These are phyloP conservation scores for Fistularia commersonii DNA, from an alignment of 2,797 vertebrate species.

Conservation along the genomic window DNA sequence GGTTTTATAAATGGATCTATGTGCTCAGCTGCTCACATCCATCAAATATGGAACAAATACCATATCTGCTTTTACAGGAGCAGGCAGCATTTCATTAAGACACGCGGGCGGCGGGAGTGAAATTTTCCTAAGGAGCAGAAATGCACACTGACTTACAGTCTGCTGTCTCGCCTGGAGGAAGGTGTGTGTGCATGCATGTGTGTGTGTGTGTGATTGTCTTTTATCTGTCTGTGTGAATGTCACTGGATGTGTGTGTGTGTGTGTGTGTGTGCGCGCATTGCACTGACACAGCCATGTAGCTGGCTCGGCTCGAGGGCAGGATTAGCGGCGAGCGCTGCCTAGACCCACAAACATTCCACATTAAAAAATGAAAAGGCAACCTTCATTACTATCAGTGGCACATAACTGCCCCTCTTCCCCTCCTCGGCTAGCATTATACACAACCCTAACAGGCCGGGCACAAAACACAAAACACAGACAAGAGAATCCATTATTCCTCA, in stretches of 20 bases:
- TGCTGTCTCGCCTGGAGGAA: conserved; percentile 69
- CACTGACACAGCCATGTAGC: conserved; percentile 70
- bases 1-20: conserved; percentile 39
- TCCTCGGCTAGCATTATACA: conserved; percentile 66
- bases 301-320: conserved; percentile 74
- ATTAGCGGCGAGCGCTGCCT: conserved; percentile 73
- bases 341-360: conserved; percentile 77
- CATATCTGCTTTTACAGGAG: conserved; percentile 48
- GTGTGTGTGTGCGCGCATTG: conserved; percentile 38
- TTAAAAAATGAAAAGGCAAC: conserved; percentile 78
- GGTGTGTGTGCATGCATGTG: conserved; percentile 38
- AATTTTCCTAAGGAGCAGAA: conserved; percentile 67
- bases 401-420: conserved; percentile 67
- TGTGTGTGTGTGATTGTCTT: conserved; percentile 45
- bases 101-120: conserved; percentile 51
- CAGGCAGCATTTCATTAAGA: conserved; percentile 58
- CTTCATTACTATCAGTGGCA: conserved; percentile 79
- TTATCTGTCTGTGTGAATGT: conserved; percentile 61
- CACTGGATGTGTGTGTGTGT: conserved; percentile 26
- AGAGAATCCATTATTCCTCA: conserved; percentile 76
- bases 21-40: conserved; percentile 35
- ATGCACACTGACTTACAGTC: conserved; percentile 68
- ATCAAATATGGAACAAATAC: conserved; percentile 52
- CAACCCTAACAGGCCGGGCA: conserved; percentile 62
- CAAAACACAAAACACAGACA: conserved; percentile 72